These are phyloP conservation scores for Strigops habroptila DNA, from an alignment of 2,113 vertebrate species.

Conservation along the genomic window DNA sequence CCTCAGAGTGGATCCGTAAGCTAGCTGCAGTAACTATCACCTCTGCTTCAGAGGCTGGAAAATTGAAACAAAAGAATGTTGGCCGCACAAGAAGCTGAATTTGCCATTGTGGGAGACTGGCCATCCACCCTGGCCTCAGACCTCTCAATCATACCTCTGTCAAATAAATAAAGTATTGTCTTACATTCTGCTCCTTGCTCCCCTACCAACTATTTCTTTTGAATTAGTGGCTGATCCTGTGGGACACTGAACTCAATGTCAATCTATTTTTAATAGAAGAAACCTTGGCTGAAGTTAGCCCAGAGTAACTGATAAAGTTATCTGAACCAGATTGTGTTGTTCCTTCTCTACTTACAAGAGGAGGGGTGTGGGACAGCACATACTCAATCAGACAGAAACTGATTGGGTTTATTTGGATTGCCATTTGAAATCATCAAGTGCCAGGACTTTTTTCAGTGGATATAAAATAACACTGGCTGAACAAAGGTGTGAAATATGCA, in stretches of 20 bases:
- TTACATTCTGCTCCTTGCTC: neutral
- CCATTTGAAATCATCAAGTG: neutral
- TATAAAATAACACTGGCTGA: neutral
- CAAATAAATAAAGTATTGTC: neutral
- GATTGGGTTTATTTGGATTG: neutral
- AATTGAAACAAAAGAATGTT: neutral
- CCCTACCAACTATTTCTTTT: neutral
- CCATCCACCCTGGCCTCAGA: neutral
- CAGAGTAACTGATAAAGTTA: neutral
- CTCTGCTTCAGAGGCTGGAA: neutral
- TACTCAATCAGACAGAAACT: neutral
- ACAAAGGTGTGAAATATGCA: neutral
- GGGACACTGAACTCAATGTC: neutral
- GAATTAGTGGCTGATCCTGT: neutral
- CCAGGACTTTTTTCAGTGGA: neutral
- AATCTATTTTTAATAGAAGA: neutral
- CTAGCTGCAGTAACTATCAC: neutral
- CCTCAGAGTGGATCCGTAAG: neutral
- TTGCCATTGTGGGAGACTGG: rapidly evolving
- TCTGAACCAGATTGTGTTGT: neutral
- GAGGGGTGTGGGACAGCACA: neutral
- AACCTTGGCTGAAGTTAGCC: neutral
- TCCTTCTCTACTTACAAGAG: neutral
- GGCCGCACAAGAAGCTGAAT: neutral
- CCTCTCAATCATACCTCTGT: neutral